These are phyloP conservation scores for Kryptolebias marmoratus DNA, from an alignment of 2,113 vertebrate species.

Conservation along the genomic window DNA sequence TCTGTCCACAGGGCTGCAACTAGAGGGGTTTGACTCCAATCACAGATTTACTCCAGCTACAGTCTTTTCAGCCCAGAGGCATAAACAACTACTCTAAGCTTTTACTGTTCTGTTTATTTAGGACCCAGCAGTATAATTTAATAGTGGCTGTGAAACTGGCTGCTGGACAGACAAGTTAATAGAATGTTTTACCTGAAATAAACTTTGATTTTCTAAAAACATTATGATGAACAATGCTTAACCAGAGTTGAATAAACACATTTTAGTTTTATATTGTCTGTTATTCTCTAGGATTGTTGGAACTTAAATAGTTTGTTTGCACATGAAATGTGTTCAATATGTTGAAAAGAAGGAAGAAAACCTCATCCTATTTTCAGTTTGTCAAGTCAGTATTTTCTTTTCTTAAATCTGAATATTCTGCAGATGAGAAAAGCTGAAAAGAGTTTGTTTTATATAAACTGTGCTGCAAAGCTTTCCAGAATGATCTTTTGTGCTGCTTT, in stretches of 20 bases:
- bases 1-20: conserved; percentile 28
- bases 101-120: conserved; percentile 23
- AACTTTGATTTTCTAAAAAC: background rate
- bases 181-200: background rate
- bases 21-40: background rate
- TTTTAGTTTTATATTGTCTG: background rate
- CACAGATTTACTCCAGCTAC: background rate
- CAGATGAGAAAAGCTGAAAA: conserved; percentile 32
- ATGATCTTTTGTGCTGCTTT: conserved; percentile 11
- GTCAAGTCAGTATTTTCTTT: background rate
- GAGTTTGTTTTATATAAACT: background rate
- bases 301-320: background rate
- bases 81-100: background rate
- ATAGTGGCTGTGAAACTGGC: background rate
- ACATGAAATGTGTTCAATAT: conserved; percentile 12
- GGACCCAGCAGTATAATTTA: background rate
- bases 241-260: background rate
- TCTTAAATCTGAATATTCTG: conserved; percentile 12
- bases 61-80: conserved; percentile 18
- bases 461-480: conserved; percentile 10
- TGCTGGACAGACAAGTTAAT: background rate
- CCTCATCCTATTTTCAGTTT: conserved; percentile 21
- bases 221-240: background rate
- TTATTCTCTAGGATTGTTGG: background rate
- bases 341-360: background rate